Percentiles rank a stretch among this genome's conserved stretches.
Evolutionary conservation across 2,888 invertebrate species (phyloP).

Genomic region (Nemotelus pantherinus): DNA sequence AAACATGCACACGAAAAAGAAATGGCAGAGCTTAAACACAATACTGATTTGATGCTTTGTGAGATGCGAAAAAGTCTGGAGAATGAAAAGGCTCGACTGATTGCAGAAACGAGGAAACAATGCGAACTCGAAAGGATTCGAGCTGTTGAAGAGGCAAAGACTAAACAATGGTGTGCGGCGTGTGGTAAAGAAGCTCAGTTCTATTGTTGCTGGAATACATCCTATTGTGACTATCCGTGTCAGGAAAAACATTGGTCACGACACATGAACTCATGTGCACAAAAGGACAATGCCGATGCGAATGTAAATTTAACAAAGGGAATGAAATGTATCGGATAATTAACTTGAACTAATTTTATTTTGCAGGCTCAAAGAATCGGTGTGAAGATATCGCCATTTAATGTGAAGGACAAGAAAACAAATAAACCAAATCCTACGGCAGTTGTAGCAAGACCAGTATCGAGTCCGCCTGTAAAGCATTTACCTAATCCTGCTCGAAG

Average conservation of each 20-base stretch:
- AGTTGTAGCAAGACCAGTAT: no score
- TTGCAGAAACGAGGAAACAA: slow-evolving; percentile 73
- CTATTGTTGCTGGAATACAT: slow-evolving; percentile 97
- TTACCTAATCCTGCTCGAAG: slow-evolving; percentile 20
- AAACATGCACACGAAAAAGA: slow-evolving; percentile 80
- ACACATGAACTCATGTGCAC: slow-evolving; percentile 67
- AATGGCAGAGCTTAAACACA: slow-evolving; percentile 76
- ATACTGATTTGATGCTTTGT: slow-evolving; percentile 70
- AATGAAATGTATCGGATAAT: not conserved
- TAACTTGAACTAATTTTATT: not conserved
- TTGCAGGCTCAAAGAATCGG: slow-evolving; percentile 47
- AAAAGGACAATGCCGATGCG: slow-evolving; percentile 52
- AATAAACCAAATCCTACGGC: slow-evolving; percentile 11
- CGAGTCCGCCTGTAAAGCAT: no score
- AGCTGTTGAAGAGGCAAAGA: slow-evolving; percentile 79
- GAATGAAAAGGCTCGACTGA: slow-evolving; percentile 73
- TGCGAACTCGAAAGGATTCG: slow-evolving; percentile 76
- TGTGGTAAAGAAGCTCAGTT: slow-evolving; percentile 90
- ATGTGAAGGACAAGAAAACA: slow-evolving; percentile 43
- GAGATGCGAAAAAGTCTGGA: slow-evolving; percentile 78
- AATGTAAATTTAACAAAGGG: slow-evolving; percentile 34
- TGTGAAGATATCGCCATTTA: slow-evolving; percentile 44
- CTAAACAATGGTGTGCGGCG: slow-evolving; percentile 91
- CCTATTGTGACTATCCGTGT: slow-evolving; percentile 90
- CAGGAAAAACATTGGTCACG: slow-evolving; percentile 87